phyloP scores from a whole-genome alignment of 1,140 invertebrate species.

The Musca domestica region DNA sequence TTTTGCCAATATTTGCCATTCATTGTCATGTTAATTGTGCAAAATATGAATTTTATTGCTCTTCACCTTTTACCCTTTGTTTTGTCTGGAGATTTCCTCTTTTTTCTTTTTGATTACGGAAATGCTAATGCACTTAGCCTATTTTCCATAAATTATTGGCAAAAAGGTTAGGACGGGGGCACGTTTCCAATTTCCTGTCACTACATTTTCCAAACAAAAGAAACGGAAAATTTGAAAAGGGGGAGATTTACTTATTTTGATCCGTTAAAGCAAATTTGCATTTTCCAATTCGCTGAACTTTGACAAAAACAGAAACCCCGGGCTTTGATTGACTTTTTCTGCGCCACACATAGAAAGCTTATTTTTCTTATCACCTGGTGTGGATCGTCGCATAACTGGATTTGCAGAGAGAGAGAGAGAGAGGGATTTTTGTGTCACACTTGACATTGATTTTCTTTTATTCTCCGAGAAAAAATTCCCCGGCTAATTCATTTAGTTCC shows the following conservation, averaged over 20 bases:
- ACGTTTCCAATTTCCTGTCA: too few relatives aligned
- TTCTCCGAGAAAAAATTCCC: too few relatives aligned
- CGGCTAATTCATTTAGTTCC: too few relatives aligned
- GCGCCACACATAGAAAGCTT: neutral
- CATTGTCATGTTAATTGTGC: constrained; percentile 22
- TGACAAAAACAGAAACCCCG: neutral
- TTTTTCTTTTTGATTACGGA: neutral
- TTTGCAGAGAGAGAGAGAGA: too few relatives aligned
- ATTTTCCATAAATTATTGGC: too few relatives aligned
- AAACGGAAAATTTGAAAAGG: too few relatives aligned
- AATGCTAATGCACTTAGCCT: too few relatives aligned
- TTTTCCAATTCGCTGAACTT: constrained; percentile 20
- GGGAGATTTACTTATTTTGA: too few relatives aligned
- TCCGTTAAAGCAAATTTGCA: constrained; percentile 11
- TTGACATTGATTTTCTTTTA: neutral
- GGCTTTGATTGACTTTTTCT: constrained; percentile 18
- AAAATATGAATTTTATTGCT: constrained; percentile 20
- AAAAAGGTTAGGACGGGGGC: too few relatives aligned
- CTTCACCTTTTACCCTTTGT: constrained; percentile 1
- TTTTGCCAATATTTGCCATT: constrained; percentile 3
- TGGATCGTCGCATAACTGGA: too few relatives aligned
- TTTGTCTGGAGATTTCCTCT: too few relatives aligned
- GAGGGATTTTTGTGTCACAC: constrained; percentile 4
- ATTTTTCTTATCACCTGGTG: constrained; percentile 4
- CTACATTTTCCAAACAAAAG: too few relatives aligned